Evolutionary conservation across 2,797 vertebrate genomes (phyloP).

Genomic region (Sebastes diaconus): DNA sequence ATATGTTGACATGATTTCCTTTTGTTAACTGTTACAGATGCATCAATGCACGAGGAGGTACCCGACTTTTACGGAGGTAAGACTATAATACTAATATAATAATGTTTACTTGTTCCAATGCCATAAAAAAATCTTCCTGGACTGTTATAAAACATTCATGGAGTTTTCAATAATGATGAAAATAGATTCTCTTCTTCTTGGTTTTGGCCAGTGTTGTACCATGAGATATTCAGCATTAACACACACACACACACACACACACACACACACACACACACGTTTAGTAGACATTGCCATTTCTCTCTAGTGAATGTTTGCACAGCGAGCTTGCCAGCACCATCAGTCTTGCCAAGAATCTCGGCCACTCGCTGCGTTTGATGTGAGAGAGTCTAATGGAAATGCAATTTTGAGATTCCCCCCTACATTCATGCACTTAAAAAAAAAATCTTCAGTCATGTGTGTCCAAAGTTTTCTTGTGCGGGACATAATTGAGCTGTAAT

Average conservation of each 20-base stretch:
- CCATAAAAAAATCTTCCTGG: background rate
- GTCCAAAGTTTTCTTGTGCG: background rate
- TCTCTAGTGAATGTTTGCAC: background rate
- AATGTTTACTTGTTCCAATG: background rate
- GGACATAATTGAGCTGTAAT: background rate
- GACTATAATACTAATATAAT: background rate
- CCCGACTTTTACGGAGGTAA: conserved; percentile 74
- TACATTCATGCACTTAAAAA: background rate
- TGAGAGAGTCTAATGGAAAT: background rate
- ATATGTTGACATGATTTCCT: conserved; percentile 23
- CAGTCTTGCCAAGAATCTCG: background rate
- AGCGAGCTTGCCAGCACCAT: background rate
- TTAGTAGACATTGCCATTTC: background rate
- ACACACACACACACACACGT: background rate
- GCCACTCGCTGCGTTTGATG: background rate
- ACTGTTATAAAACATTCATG: background rate
- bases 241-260: background rate
- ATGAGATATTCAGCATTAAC: background rate
- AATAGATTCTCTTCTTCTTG: background rate
- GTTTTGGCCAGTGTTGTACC: background rate
- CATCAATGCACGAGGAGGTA: conserved; percentile 40
- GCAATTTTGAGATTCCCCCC: background rate
- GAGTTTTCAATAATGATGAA: background rate
- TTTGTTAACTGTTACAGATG: conserved; percentile 58
- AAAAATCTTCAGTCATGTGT: background rate